These are phyloP conservation scores for Ooceraea biroi DNA, from an alignment of 1,140 invertebrate genomes.

Conservation along the genomic window DNA sequence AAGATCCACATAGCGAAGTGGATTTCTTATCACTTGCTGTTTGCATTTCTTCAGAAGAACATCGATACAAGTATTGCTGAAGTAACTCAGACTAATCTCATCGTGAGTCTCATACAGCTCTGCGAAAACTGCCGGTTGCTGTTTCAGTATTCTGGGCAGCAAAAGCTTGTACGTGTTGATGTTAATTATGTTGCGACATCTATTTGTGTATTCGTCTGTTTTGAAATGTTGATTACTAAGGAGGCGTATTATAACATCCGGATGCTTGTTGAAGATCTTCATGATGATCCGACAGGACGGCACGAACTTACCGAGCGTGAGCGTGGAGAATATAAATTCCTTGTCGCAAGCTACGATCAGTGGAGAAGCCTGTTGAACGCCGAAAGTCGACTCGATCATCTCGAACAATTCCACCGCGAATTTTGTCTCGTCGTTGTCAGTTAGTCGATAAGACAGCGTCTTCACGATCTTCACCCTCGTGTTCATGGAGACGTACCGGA, in stretches of 20 bases:
- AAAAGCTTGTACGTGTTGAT: constrained; percentile 45
- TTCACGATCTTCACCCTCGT: constrained; percentile 75
- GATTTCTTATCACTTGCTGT: constrained; percentile 62
- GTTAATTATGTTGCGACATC: no score
- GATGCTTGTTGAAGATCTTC: constrained; percentile 70
- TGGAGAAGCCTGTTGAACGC: constrained; percentile 60
- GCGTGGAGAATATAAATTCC: constrained; percentile 55
- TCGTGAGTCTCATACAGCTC: constrained; percentile 69
- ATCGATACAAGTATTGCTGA: constrained; percentile 70
- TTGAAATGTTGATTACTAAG: no score
- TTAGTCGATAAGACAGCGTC: constrained; percentile 61
- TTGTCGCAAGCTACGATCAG: constrained; percentile 75
- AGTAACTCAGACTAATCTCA: not conserved
- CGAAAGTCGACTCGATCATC: constrained; percentile 54
- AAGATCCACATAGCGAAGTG: constrained; percentile 63
- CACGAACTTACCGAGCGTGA: constrained; percentile 57
- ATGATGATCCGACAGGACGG: constrained; percentile 54
- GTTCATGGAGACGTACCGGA: constrained; percentile 72
- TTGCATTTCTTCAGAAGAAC: constrained; percentile 75
- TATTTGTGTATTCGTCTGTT: no score
- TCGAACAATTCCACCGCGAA: constrained; percentile 75
- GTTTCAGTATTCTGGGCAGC: constrained; percentile 67
- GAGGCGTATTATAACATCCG: constrained; percentile 31
- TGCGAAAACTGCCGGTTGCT: constrained; percentile 57
- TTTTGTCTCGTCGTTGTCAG: not conserved